Conservation (phyloP, 2,113 vertebrate genomes). For the Danionella cerebrum region DNA sequence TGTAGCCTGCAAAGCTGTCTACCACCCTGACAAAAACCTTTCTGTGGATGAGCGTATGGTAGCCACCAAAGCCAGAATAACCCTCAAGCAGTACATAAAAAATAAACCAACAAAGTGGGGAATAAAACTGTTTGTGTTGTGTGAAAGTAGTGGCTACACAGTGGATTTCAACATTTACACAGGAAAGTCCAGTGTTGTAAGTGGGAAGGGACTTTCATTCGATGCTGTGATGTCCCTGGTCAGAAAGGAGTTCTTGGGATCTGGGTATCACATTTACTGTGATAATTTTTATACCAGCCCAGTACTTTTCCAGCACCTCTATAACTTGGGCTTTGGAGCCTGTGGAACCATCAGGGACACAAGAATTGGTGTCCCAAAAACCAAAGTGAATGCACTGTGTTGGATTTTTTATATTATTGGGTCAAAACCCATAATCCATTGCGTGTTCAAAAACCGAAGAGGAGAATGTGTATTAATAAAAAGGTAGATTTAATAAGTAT, state of each 20-base stretch:
- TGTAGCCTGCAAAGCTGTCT: background rate
- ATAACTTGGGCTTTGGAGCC: background rate
- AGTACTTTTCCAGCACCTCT: background rate
- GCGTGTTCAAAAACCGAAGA: too few species aligned
- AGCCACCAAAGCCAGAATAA: background rate
- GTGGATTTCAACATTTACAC: background rate
- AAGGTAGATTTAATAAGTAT: too few species aligned
- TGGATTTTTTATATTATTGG: too few species aligned
- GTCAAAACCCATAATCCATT: too few species aligned
- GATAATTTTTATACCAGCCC: background rate
- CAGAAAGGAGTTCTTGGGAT: background rate
- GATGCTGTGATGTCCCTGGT: background rate
- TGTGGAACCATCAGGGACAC: background rate
- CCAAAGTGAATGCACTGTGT: background rate
- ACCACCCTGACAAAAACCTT: background rate
- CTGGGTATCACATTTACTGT: background rate
- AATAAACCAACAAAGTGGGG: background rate
- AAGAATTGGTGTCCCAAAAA: background rate
- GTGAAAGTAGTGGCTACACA: background rate
- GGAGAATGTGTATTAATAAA: too few species aligned
- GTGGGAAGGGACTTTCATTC: background rate
- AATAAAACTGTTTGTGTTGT: background rate
- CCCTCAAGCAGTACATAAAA: background rate
- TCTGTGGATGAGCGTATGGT: slow-evolving; percentile 18
- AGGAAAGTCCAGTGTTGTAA: background rate